These are phyloP conservation scores for Muscidifurax raptorellus DNA, from an alignment of 1,140 invertebrate species.

Conservation along the genomic window DNA sequence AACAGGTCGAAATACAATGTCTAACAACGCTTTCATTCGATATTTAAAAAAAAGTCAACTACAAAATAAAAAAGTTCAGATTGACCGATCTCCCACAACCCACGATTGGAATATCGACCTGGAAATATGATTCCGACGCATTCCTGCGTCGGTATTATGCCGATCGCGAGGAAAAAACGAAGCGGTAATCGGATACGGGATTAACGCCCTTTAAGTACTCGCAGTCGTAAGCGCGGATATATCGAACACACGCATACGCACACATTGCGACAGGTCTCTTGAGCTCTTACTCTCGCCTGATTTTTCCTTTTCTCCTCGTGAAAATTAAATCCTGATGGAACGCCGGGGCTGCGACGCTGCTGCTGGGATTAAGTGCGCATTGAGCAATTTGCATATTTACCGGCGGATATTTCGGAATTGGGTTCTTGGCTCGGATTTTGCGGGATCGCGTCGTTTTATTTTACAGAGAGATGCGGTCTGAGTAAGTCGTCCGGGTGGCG, in stretches of 20 bases:
- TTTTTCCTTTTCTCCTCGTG: not conserved
- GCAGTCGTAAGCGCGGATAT: not conserved
- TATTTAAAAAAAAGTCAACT: too few relatives aligned
- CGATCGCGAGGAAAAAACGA: not conserved
- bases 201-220: not conserved
- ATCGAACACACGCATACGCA: not conserved
- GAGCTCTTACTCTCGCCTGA: conserved; percentile 1
- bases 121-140: conserved; percentile 27
- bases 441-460: not conserved
- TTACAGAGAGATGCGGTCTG: not conserved
- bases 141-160: not conserved
- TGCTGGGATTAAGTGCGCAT: conserved; percentile 19
- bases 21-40: too few relatives aligned
- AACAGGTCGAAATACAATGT: too few relatives aligned
- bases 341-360: too few relatives aligned
- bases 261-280: conserved; percentile 2
- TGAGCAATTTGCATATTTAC: conserved; percentile 42
- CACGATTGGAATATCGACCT: conserved; percentile 41
- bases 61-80: not conserved
- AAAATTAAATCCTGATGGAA: conserved; percentile 24
- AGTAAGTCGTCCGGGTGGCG: not conserved
- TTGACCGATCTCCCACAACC: not conserved
- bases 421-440: conserved; percentile 1
- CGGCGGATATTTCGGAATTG: conserved; percentile 20
- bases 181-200: not conserved